These are phyloP conservation scores for Tetragonula clypearis DNA, from an alignment of 1,140 invertebrate genomes.

Conservation along the genomic window DNA sequence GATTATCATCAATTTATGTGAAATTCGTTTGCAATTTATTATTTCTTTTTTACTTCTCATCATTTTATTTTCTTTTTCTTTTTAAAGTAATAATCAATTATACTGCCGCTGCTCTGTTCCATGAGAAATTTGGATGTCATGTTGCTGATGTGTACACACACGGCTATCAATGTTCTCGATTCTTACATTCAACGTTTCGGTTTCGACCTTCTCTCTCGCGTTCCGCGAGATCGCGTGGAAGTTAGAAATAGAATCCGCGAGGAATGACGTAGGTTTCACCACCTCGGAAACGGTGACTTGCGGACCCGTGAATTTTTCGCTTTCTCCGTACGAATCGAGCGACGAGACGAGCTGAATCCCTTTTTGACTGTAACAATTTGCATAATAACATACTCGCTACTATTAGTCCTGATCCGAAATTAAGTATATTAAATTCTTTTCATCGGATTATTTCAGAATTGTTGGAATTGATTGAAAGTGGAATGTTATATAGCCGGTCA, in stretches of 20 bases:
- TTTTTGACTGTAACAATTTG: neutral
- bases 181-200: conserved; percentile 8
- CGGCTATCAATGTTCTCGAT: conserved; percentile 4
- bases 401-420: neutral
- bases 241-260: conserved; percentile 72
- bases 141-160: neutral
- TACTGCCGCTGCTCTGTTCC: no score
- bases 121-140: neutral
- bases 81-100: neutral
- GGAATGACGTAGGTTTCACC: conserved; percentile 58
- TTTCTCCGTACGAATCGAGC: neutral
- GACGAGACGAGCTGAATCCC: neutral
- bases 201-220: conserved; percentile 35
- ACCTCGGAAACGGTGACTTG: neutral
- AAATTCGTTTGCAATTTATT: neutral
- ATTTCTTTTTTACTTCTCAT: neutral
- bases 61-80: neutral
- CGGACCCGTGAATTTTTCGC: conserved; percentile 3
- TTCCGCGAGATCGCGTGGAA: conserved; percentile 63
- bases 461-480: neutral
- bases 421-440: neutral
- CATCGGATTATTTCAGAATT: neutral
- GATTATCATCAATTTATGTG: neutral
- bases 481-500: neutral
- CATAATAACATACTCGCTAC: neutral